phyloP scores from a whole-genome alignment of 2,888 invertebrate genomes.

The Nesidiocoris tenuis region DNA sequence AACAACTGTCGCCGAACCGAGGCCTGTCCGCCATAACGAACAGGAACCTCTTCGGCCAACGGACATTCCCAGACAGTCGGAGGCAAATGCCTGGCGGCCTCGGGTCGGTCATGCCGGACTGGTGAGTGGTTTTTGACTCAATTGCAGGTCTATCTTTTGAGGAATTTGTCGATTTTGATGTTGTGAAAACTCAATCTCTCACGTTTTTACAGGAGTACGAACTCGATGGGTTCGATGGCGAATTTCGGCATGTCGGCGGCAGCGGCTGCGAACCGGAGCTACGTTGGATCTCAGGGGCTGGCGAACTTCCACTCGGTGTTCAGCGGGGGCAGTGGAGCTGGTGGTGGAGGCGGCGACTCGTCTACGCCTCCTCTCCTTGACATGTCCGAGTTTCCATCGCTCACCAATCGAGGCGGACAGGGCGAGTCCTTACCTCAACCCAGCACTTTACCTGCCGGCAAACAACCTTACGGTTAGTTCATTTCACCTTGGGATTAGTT shows the following conservation, averaged over 20 bases:
- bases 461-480: slow-evolving; percentile 82
- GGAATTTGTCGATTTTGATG: neutral
- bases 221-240: slow-evolving; percentile 64
- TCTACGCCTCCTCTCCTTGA: slow-evolving; percentile 84
- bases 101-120: slow-evolving; percentile 56
- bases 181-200: too few species aligned
- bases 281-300: slow-evolving; percentile 56
- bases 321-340: slow-evolving; percentile 59
- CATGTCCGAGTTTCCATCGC: slow-evolving; percentile 88
- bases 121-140: slow-evolving; percentile 46
- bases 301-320: slow-evolving; percentile 78
- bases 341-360: slow-evolving; percentile 68
- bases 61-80: slow-evolving; percentile 70
- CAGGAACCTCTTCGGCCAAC: slow-evolving; percentile 72
- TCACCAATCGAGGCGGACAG: slow-evolving; percentile 82
- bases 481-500: too few species aligned
- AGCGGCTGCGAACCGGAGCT: slow-evolving; percentile 59
- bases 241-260: slow-evolving; percentile 64
- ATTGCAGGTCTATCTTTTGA: neutral
- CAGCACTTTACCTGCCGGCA: slow-evolving; percentile 69
- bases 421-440: slow-evolving; percentile 77
- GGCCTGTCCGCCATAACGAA: slow-evolving; percentile 55
- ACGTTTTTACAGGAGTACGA: slow-evolving; percentile 58
- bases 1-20: slow-evolving; percentile 55
- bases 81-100: slow-evolving; percentile 62